Conservation (phyloP, 2,113 vertebrate species). For the Psilopogon haemacephalus region DNA sequence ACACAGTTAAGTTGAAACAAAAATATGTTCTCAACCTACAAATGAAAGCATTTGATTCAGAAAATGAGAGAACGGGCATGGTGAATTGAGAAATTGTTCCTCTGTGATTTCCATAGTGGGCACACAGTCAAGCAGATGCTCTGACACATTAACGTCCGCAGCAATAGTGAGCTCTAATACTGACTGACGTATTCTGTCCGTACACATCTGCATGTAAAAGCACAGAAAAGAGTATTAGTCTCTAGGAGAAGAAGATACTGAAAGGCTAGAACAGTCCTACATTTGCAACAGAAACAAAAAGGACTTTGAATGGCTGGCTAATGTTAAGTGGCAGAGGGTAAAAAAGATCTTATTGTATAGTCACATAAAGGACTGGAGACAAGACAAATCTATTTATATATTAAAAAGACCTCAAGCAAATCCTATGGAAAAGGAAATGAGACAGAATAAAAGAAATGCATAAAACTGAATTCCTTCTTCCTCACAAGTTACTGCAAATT, state of each 20-base stretch:
- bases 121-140: background rate
- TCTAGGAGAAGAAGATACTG: background rate
- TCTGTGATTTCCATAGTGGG: background rate
- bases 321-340: background rate
- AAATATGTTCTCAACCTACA: background rate
- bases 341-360: slow-evolving; percentile 17
- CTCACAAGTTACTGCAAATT: background rate
- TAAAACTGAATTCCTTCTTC: background rate
- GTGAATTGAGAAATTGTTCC: background rate
- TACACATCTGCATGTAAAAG: background rate
- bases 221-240: background rate
- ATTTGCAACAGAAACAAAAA: slow-evolving; percentile 44
- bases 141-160: background rate
- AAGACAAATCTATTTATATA: slow-evolving; percentile 40
- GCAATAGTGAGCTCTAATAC: background rate
- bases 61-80: background rate
- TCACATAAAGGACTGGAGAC: slow-evolving; percentile 18
- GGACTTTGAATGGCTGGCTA: slow-evolving; percentile 21
- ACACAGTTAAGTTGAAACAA: background rate
- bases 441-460: background rate
- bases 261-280: background rate
- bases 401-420: slow-evolving; percentile 8
- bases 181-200: background rate
- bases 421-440: background rate
- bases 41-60: background rate